Conservation (phyloP, 2,113 vertebrate species). For the Eidolon helvum region DNA sequence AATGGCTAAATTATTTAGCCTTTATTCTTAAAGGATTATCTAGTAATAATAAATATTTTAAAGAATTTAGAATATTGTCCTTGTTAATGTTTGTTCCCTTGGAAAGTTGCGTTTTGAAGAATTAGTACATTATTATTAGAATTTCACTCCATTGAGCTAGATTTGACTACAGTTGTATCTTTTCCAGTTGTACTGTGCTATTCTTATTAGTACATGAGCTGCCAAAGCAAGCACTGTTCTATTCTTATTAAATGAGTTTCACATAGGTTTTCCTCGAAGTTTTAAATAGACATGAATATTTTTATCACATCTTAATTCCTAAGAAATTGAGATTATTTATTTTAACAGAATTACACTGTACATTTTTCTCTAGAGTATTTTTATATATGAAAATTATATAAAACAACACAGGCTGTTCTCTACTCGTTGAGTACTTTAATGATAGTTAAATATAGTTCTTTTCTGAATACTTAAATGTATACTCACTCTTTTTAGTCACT, state of each 20-base stretch:
- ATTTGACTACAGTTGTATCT: neutral
- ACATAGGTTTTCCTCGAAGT: neutral
- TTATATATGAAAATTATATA: neutral
- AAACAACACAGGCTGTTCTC: neutral
- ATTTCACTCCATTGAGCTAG: neutral
- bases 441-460: neutral
- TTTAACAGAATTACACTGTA: slow-evolving; percentile 27
- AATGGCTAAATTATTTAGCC: neutral
- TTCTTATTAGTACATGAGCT: neutral
- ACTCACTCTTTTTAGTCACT: neutral
- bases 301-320: neutral
- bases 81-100: neutral
- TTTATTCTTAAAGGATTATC: slow-evolving; percentile 8
- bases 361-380: slow-evolving; percentile 33
- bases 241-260: neutral
- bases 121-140: neutral
- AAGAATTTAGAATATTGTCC: slow-evolving; percentile 24
- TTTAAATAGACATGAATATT: slow-evolving; percentile 27
- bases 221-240: neutral
- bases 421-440: neutral
- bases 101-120: neutral
- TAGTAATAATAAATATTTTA: slow-evolving; percentile 9
- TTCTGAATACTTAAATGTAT: neutral
- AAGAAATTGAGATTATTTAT: slow-evolving; percentile 30
- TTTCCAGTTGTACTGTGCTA: neutral